phyloP scores from a whole-genome alignment of 2,888 invertebrate species.

The Drosophila basisetae region DNA sequence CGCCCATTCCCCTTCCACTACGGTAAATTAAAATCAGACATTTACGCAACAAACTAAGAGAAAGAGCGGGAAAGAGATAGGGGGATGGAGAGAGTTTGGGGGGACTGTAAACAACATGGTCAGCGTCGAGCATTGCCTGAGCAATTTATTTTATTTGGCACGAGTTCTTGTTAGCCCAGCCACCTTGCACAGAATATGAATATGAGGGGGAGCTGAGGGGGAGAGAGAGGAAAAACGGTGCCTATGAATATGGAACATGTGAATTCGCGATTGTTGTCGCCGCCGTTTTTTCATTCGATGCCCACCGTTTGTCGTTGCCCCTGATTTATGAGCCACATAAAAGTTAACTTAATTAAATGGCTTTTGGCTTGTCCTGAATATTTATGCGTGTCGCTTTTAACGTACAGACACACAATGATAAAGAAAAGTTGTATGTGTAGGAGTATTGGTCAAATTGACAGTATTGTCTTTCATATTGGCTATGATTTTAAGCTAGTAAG shows the following conservation, averaged over 20 bases:
- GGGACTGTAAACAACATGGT: conserved; percentile 73
- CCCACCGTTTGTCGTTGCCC: conserved; percentile 61
- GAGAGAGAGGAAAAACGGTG: not conserved
- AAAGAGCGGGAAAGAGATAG: not conserved
- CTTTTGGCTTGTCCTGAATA: conserved; percentile 64
- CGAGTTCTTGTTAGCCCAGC: conserved; percentile 60
- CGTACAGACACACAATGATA: not conserved
- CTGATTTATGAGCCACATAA: conserved; percentile 79
- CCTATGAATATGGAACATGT: conserved; percentile 74
- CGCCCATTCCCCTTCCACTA: not conserved
- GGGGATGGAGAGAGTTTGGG: not conserved
- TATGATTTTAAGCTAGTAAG: not conserved
- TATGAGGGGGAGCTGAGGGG: not conserved
- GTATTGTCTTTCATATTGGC: not conserved
- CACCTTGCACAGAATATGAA: conserved; percentile 58
- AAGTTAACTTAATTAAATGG: conserved; percentile 80
- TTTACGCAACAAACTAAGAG: conserved; percentile 30
- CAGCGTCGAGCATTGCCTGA: conserved; percentile 68
- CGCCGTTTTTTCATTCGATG: conserved; percentile 48
- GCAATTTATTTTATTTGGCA: conserved; percentile 70
- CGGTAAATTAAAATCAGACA: conserved; percentile 67
- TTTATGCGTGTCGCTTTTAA: conserved; percentile 56
- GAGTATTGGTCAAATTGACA: not conserved
- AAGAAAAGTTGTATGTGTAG: not conserved
- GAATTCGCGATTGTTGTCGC: conserved; percentile 42